These are phyloP conservation scores for Spea multiplicata DNA, from an alignment of 2,113 vertebrate species.

Conservation along the genomic window DNA sequence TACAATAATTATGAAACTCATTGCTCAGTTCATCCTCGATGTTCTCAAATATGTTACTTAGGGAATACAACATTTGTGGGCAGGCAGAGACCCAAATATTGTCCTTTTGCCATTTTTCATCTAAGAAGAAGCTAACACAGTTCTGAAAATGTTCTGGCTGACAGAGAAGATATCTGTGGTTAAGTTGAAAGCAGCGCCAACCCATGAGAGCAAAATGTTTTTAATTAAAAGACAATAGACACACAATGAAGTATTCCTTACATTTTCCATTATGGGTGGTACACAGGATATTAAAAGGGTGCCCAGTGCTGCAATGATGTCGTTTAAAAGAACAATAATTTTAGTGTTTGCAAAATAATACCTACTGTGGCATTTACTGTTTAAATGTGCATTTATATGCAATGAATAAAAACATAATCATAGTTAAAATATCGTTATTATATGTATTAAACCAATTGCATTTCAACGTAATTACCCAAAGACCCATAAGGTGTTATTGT, in stretches of 20 bases:
- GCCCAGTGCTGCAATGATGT: too few species aligned
- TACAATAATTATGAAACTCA: background rate
- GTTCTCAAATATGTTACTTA: background rate
- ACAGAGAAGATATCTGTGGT: slow-evolving; percentile 1
- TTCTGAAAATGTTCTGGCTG: slow-evolving; percentile 15
- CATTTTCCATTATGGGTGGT: background rate
- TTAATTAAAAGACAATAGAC: slow-evolving; percentile 11
- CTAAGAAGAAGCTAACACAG: background rate
- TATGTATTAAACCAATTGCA: too few species aligned
- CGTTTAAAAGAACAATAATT: too few species aligned
- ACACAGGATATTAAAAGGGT: background rate
- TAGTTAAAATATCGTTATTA: too few species aligned
- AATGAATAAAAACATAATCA: too few species aligned
- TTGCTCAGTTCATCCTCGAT: background rate
- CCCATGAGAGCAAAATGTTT: background rate
- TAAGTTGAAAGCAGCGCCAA: background rate
- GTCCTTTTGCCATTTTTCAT: slow-evolving; percentile 1
- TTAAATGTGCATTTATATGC: too few species aligned
- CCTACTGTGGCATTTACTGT: too few species aligned
- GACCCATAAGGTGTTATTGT: too few species aligned
- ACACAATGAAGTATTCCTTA: background rate
- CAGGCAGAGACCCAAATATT: slow-evolving; percentile 12
- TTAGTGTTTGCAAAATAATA: too few species aligned
- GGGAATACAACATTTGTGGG: slow-evolving; percentile 1
- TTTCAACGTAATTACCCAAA: too few species aligned